Base-by-base conservation (phyloP, 2,113 vertebrate genomes). In the Lepidothrix coronata region DNA sequence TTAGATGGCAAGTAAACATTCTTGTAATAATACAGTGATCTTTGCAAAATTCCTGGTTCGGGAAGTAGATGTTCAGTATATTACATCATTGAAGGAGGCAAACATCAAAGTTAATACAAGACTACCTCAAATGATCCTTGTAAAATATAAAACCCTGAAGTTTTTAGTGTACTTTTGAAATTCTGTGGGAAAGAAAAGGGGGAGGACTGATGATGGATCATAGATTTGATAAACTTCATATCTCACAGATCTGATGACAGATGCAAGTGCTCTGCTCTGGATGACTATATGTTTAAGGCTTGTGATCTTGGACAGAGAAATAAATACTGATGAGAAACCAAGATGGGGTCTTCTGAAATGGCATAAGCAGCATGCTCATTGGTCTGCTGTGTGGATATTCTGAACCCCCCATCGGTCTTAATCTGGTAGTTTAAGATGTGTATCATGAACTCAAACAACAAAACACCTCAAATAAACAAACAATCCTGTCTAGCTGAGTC, bases 1-100 rank as follows among this genome's bases (percentile, higher is more conserved):
- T 93, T 96, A 96, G 91, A 93, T 96, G 95, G 95, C 91, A 97
- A 97, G 96, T 96, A 97, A 98, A 97, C 89, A 95, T 89, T 88
- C 90, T 96, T 91, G 59, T 76, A 97, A 91, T 97, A 96, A 93
- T 96, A 95, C 63, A 93, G 92, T 44, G 76, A 88, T 86, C 91
- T 92, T 83, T 94, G 90, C 73, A 96, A 93, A 95, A 94, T 89
- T 97, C 93, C 91, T 95, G 76, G 48, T 91, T 62, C 78, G 93
- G 96, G 93, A 97, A 97, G 88, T 93, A 76, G 63, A 85, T 80
- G 57, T 94, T 95, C 95, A 87, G 87, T 59, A 27, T 94, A 83
- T 97, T 93, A 89, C 96, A 95, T 97, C 97, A 97, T 82, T 91
- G 95, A 95, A 95, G 68, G 88, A 91, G 67, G 51, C 82, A 78